Conservation (phyloP, 2,888 invertebrate genomes). For the Micropterix aruncella region DNA sequence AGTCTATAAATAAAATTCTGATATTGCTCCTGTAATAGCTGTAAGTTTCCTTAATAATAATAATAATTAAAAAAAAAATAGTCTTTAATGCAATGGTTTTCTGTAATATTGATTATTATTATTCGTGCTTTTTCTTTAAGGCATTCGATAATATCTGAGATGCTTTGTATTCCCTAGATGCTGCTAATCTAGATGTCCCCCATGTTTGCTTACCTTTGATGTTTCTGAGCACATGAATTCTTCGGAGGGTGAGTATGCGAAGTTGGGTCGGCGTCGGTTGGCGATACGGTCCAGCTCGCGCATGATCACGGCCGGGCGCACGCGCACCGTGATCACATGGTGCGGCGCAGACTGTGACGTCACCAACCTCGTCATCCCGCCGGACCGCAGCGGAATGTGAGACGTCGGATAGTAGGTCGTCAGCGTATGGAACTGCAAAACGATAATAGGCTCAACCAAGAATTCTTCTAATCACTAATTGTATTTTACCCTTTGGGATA, state of each 20-base stretch:
- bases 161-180: no score
- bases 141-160: no score
- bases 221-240: slow-evolving; percentile 67
- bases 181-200: no score
- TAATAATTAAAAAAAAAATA: no score
- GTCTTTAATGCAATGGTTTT: not conserved
- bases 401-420: slow-evolving; percentile 11
- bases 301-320: slow-evolving; percentile 50
- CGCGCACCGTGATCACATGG: slow-evolving; percentile 39
- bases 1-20: no score
- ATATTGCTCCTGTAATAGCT: no score
- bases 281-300: slow-evolving; percentile 56
- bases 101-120: slow-evolving; percentile 3
- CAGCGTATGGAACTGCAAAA: slow-evolving; percentile 10
- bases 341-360: slow-evolving; percentile 43
- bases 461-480: no score
- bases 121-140: no score
- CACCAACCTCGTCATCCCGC: slow-evolving; percentile 42
- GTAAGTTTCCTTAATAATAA: no score
- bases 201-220: slow-evolving; percentile 47
- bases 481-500: no score
- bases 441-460: no score
- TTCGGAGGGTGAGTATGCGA: slow-evolving; percentile 51
- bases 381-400: slow-evolving; percentile 8
- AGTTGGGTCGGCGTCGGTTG: slow-evolving; percentile 44